These are phyloP conservation scores for Saguinus imperator DNA, from an alignment of 2,113 vertebrate genomes.

Conservation along the genomic window DNA sequence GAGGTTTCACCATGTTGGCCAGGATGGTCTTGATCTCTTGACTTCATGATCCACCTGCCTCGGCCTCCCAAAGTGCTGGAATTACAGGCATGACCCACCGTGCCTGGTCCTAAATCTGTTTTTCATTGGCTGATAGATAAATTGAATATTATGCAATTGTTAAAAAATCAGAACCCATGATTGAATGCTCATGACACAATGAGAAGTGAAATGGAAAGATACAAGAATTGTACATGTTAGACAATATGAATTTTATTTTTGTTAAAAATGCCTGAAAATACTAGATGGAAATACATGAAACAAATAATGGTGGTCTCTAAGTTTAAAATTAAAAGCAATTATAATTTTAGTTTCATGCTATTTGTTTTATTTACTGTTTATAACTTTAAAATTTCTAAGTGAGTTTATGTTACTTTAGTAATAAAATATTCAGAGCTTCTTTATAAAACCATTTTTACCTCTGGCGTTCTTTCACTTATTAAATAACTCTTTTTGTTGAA, in stretches of 20 bases:
- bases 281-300: neutral
- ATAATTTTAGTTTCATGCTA: slow-evolving; percentile 22
- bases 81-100: too few species aligned
- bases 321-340: neutral
- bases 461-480: neutral
- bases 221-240: neutral
- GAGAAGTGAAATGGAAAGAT: neutral
- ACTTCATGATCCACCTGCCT: too few species aligned
- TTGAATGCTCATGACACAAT: neutral
- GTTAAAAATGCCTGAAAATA: slow-evolving; percentile 11
- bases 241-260: neutral
- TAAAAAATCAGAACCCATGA: neutral
- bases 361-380: slow-evolving; percentile 37
- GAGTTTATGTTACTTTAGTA: neutral
- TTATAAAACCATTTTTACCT: neutral
- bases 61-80: too few species aligned
- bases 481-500: slow-evolving; percentile 12
- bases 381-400: slow-evolving; percentile 22
- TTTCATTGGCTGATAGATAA: neutral
- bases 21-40: too few species aligned
- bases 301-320: neutral
- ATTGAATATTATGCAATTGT: neutral
- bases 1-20: too few species aligned
- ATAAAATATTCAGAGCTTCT: neutral
- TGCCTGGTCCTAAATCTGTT: neutral